Conservation (phyloP, 2,888 invertebrate species). For the Monochamus alternatus region DNA sequence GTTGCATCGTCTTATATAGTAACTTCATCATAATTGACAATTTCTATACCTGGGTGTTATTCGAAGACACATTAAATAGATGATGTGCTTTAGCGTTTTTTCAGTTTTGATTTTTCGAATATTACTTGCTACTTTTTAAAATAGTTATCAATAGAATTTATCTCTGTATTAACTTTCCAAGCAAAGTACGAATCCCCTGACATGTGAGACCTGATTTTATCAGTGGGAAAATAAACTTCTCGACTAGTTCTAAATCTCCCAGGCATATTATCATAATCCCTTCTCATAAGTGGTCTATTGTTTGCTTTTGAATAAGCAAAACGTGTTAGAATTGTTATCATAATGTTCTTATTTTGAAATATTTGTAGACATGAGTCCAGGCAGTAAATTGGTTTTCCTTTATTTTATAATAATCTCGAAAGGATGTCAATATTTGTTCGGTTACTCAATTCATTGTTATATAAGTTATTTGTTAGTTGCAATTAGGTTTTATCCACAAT, state of each 20-base stretch:
- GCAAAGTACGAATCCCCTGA: too few relatives aligned
- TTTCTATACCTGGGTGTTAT: too few relatives aligned
- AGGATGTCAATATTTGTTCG: constrained; percentile 9
- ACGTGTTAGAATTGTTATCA: not conserved
- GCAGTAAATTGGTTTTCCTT: not conserved
- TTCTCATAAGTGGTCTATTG: not conserved
- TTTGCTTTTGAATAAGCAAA: not conserved
- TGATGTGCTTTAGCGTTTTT: too few relatives aligned
- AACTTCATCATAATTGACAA: too few relatives aligned
- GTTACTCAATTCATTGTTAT: not conserved
- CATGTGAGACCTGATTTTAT: not conserved
- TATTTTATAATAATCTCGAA: not conserved
- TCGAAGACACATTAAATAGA: too few relatives aligned
- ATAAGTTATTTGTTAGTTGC: not conserved
- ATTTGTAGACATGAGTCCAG: not conserved
- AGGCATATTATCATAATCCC: constrained; percentile 11
- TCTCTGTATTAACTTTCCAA: too few relatives aligned
- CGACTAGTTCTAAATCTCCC: not conserved
- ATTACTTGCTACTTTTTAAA: too few relatives aligned
- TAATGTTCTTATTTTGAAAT: constrained; percentile 9
- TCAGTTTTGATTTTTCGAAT: too few relatives aligned
- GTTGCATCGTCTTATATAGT: too few relatives aligned
- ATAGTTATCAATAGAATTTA: too few relatives aligned
- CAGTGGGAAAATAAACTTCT: not conserved
- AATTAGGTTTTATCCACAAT: not conserved